phyloP scores from a whole-genome alignment of 2,888 invertebrate species.

The Emmelina monodactyla region DNA sequence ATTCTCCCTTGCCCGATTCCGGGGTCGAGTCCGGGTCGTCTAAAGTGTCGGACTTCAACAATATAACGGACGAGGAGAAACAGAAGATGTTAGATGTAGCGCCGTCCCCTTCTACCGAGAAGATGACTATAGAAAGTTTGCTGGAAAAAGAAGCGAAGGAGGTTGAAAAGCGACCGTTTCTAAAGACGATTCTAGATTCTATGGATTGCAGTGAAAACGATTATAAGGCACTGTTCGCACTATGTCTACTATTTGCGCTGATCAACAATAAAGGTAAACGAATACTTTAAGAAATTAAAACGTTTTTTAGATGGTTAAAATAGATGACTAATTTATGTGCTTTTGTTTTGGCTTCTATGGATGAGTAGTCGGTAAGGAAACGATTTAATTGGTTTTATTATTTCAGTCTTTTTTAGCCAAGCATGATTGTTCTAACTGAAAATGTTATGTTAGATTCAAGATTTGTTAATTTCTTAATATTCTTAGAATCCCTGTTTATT shows the following conservation, averaged over 20 bases:
- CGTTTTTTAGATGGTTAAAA: neutral
- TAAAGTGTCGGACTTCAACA: conserved; percentile 64
- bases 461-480: too few relatives aligned
- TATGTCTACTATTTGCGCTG: conserved; percentile 92
- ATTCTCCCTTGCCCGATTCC: conserved; percentile 56
- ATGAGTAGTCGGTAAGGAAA: conserved; percentile 10
- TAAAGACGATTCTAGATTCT: conserved; percentile 87
- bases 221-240: conserved; percentile 88
- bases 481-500: too few relatives aligned
- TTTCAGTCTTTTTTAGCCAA: too few relatives aligned
- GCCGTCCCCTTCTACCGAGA: conserved; percentile 26
- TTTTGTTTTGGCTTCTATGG: neutral
- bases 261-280: conserved; percentile 89
- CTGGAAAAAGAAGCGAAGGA: conserved; percentile 45
- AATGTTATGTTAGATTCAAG: too few relatives aligned
- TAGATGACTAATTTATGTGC: neutral
- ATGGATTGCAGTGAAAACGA: conserved; percentile 93
- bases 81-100: conserved; percentile 62
- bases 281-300: neutral
- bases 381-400: too few relatives aligned
- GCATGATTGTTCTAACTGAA: too few relatives aligned
- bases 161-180: conserved; percentile 76
- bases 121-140: conserved; percentile 31
- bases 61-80: conserved; percentile 95
- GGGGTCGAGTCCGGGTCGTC: conserved; percentile 47